phyloP scores from a whole-genome alignment of 2,113 vertebrate species.

The Papio anubis region DNA sequence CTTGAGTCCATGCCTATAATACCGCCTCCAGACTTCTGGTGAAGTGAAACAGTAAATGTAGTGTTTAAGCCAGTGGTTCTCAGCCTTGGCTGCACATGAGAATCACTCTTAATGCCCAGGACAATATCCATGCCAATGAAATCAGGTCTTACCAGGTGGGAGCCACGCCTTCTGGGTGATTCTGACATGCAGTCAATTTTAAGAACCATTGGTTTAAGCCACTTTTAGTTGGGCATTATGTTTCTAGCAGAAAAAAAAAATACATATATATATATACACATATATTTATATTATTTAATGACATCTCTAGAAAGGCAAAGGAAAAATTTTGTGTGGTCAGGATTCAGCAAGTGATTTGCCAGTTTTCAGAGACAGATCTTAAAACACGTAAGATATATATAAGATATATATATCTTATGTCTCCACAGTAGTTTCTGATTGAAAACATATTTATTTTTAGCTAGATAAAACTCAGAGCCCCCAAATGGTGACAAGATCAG shows the following conservation, averaged over 20 bases:
- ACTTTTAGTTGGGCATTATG: background rate
- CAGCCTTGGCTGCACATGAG: background rate
- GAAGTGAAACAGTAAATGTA: background rate
- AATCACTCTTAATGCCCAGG: background rate
- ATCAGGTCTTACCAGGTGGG: background rate
- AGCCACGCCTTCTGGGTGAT: background rate
- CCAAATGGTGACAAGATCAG: slow-evolving; percentile 47
- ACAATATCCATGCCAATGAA: background rate
- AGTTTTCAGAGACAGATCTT: background rate
- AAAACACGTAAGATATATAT: background rate
- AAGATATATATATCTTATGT: no score
- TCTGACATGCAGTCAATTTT: background rate
- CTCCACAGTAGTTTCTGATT: background rate
- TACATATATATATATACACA: background rate
- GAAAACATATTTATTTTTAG: slow-evolving; percentile 45
- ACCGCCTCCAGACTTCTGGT: background rate
- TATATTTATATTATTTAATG: slow-evolving; percentile 6
- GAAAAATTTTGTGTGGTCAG: background rate
- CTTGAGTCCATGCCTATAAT: background rate
- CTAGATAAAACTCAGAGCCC: slow-evolving; percentile 31
- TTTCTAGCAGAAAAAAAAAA: background rate
- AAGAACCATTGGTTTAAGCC: background rate
- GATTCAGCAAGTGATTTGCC: background rate
- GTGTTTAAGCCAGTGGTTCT: background rate
- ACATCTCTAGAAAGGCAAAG: background rate